A percentile compares a stretch with the other conserved stretches of the same genome.
Conservation (phyloP, 2,113 vertebrate genomes). For the Haemorhous mexicanus region DNA sequence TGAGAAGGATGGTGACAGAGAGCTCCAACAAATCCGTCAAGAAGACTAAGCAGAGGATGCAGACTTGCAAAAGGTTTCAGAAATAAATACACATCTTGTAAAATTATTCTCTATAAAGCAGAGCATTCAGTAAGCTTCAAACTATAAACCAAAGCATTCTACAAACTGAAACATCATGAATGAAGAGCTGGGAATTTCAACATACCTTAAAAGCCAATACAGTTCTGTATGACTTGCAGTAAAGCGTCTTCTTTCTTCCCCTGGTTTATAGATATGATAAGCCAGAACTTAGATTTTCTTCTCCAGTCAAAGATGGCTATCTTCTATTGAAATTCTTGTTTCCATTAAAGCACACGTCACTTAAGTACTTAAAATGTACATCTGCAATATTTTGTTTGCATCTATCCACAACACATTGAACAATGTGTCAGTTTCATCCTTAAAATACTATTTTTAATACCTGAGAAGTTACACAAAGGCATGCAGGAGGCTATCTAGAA, state of each 20-base stretch:
- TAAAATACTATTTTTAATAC: neutral
- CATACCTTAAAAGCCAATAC: neutral
- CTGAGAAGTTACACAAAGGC: neutral
- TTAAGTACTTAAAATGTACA: neutral
- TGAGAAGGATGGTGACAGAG: neutral
- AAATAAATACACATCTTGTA: accelerated
- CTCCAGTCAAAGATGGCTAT: neutral
- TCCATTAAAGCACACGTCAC: neutral
- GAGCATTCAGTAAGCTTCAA: neutral
- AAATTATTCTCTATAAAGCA: neutral
- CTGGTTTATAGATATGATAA: neutral
- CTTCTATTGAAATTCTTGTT: neutral
- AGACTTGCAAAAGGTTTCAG: neutral
- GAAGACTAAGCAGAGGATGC: neutral
- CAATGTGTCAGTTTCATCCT: neutral
- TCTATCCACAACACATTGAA: neutral
- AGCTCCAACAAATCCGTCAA: neutral
- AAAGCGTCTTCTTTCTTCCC: neutral
- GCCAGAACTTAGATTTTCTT: neutral
- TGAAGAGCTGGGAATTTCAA: neutral
- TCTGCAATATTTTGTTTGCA: neutral
- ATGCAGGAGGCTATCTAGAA: neutral
- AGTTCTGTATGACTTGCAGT: neutral
- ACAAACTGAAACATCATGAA: neutral
- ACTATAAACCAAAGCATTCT: neutral